These are phyloP conservation scores for Nasua narica DNA, from an alignment of 2,797 vertebrate genomes.

Conservation along the genomic window DNA sequence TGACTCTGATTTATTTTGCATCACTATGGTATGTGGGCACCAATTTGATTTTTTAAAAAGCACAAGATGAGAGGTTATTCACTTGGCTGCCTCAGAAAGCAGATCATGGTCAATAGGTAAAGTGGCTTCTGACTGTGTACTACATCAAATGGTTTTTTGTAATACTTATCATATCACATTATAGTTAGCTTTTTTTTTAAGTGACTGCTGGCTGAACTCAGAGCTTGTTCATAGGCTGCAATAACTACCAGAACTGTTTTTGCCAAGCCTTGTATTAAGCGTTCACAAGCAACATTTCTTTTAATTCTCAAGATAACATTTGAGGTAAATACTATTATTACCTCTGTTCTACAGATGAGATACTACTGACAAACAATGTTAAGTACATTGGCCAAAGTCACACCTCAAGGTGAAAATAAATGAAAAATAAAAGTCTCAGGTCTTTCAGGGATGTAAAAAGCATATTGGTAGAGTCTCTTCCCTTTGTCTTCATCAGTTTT, in stretches of 20 bases:
- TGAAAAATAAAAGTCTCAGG: neutral
- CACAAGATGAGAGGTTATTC: neutral
- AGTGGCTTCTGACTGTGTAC: neutral
- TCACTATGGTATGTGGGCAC: neutral
- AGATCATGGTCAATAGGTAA: neutral
- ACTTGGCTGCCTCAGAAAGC: neutral
- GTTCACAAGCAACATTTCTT: constrained; percentile 26
- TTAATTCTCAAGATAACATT: constrained; percentile 47
- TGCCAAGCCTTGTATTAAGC: neutral
- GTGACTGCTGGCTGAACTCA: constrained; percentile 8
- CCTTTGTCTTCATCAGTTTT: neutral
- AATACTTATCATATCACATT: neutral
- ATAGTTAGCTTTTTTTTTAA: neutral
- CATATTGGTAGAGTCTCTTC: neutral
- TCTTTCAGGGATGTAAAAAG: neutral
- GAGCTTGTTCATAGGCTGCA: constrained; percentile 18
- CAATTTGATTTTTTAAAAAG: neutral
- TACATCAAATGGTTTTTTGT: neutral
- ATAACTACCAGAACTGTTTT: neutral
- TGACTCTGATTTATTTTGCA: neutral
- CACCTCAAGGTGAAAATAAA: constrained; percentile 27
- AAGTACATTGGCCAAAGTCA: neutral
- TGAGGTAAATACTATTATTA: constrained; percentile 43
- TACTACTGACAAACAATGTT: constrained; percentile 23
- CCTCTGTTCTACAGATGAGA: constrained; percentile 3